phyloP scores from a whole-genome alignment of 2,113 vertebrate species.

The Neopipo cinnamomea region DNA sequence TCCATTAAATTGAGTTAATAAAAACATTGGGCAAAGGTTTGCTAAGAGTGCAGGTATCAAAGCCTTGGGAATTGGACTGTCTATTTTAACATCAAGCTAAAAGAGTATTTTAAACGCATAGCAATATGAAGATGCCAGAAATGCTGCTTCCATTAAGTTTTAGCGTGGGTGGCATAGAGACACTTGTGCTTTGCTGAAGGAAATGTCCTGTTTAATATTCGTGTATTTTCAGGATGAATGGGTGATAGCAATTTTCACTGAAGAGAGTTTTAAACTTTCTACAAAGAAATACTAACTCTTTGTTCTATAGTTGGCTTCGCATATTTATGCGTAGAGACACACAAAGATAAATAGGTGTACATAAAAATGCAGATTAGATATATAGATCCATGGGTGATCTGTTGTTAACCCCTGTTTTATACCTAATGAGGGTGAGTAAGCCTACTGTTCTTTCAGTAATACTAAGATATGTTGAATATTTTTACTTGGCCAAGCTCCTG shows the following conservation, averaged over 20 bases:
- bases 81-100: conserved; percentile 60
- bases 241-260: not conserved
- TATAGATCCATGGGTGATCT: conserved; percentile 6
- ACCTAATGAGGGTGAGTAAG: not conserved
- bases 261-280: not conserved
- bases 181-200: not conserved
- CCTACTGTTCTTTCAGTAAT: not conserved
- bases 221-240: not conserved
- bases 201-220: not conserved
- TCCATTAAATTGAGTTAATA: conserved; percentile 86
- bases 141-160: not conserved
- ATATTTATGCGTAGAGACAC: not conserved
- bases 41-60: conserved; percentile 74
- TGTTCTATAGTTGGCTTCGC: not conserved
- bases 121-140: conserved; percentile 30
- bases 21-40: conserved; percentile 83
- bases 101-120: conserved; percentile 64
- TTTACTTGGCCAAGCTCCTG: not conserved
- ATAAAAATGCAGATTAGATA: conserved; percentile 33
- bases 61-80: conserved; percentile 69
- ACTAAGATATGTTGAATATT: not conserved
- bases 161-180: not conserved
- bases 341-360: conserved; percentile 16
- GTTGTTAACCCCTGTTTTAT: not conserved
- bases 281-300: not conserved